Evolutionary conservation across 2,113 vertebrate genomes (phyloP).

Genomic region (Piprites chloris): DNA sequence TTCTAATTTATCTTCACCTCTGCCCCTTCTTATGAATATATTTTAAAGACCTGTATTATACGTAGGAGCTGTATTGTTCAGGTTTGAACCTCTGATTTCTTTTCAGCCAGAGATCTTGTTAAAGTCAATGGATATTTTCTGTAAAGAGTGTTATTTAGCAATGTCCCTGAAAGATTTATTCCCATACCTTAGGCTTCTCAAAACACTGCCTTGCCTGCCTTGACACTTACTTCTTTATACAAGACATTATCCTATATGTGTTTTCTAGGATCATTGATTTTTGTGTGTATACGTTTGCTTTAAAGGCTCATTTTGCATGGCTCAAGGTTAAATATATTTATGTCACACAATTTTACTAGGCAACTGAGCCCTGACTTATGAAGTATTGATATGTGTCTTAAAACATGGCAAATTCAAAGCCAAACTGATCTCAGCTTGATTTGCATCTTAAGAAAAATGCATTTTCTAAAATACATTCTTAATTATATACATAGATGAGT

Average conservation of each 20-base stretch:
- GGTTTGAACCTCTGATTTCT: background rate
- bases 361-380: background rate
- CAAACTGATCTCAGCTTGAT: background rate
- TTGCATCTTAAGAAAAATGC: background rate
- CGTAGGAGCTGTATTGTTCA: background rate
- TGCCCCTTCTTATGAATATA: background rate
- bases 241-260: background rate
- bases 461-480: background rate
- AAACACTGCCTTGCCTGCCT: background rate
- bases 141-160: background rate
- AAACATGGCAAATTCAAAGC: background rate
- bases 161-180: slow-evolving; percentile 10
- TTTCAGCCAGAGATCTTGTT: background rate
- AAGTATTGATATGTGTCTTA: slow-evolving; percentile 18
- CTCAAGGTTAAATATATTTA: slow-evolving; percentile 52
- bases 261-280: slow-evolving; percentile 36
- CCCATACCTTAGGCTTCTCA: background rate
- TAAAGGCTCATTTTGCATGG: slow-evolving; percentile 28
- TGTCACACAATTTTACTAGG: background rate
- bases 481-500: background rate
- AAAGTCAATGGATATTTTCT: background rate
- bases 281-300: background rate
- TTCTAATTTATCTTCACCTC: background rate
- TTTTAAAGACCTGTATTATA: background rate
- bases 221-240: slow-evolving; percentile 18